Evolutionary conservation across 2,113 vertebrate species (phyloP).

Genomic region (Myxocyprinus asiaticus): DNA sequence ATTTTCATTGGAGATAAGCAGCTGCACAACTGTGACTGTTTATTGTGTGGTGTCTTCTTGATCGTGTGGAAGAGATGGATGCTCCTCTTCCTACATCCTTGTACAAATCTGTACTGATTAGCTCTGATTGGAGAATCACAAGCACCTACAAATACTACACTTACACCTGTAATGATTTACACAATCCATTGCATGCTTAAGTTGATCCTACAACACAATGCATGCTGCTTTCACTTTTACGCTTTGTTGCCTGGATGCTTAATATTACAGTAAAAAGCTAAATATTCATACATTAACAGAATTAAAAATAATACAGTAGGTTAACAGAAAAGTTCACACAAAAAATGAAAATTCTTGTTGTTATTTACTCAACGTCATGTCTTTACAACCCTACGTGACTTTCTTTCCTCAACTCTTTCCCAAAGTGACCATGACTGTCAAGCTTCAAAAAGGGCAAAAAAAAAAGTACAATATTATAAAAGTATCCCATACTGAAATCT

Average conservation of each 20-base stretch:
- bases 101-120: slow-evolving; percentile 45
- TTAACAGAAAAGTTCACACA: neutral
- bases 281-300: neutral
- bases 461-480: no score
- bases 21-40: neutral
- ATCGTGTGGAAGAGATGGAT: slow-evolving; percentile 6
- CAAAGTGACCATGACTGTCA: no score
- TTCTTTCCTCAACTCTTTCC: no score
- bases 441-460: no score
- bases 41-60: slow-evolving; percentile 24
- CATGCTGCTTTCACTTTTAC: no score
- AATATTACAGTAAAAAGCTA: neutral
- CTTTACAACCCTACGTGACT: no score
- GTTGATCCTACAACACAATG: neutral
- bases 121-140: slow-evolving; percentile 43
- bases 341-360: neutral
- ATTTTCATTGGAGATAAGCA: slow-evolving; percentile 57
- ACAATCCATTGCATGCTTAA: neutral
- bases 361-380: neutral
- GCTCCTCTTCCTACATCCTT: slow-evolving; percentile 29
- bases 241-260: neutral
- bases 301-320: neutral
- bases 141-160: neutral
- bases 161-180: neutral
- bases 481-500: no score